phyloP scores from a whole-genome alignment of 2,797 vertebrate genomes.

The Rhincodon typus region DNA sequence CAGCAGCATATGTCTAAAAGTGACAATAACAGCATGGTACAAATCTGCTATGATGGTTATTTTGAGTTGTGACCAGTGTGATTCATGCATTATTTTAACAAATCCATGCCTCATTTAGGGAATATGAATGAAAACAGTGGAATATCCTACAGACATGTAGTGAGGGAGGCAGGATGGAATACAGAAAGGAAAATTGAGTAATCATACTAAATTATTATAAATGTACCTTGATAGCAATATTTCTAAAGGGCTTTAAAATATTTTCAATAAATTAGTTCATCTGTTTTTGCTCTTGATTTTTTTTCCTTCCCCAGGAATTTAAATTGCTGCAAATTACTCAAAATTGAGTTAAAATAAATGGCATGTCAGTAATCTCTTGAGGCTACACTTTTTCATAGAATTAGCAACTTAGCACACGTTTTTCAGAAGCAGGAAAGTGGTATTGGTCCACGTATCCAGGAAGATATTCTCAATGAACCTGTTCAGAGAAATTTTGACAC shows the following conservation, averaged over 20 bases:
- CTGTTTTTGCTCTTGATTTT: background rate
- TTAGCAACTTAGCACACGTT: background rate
- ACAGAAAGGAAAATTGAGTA: background rate
- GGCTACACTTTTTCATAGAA: background rate
- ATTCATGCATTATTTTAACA: slow-evolving; percentile 12
- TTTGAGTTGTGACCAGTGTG: background rate
- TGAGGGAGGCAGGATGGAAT: background rate
- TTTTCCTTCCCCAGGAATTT: background rate
- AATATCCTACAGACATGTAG: background rate
- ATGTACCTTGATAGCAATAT: background rate
- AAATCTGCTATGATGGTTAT: background rate
- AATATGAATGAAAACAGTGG: background rate
- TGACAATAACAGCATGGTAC: background rate
- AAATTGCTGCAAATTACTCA: background rate
- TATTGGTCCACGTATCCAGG: background rate
- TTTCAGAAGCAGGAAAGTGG: too few relatives aligned
- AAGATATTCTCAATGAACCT: too few relatives aligned
- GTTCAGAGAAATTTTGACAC: too few relatives aligned
- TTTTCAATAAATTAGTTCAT: slow-evolving; percentile 4
- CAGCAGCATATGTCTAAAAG: background rate
- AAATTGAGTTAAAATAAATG: background rate
- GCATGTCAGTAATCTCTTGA: background rate
- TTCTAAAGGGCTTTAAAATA: slow-evolving; percentile 11
- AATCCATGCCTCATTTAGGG: background rate
- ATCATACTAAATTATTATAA: slow-evolving; percentile 31